Evolutionary conservation across 2,888 invertebrate genomes (phyloP), one percentile per base, ranked within the genome.

Genomic region (Microctonus aethiopoides): DNA sequence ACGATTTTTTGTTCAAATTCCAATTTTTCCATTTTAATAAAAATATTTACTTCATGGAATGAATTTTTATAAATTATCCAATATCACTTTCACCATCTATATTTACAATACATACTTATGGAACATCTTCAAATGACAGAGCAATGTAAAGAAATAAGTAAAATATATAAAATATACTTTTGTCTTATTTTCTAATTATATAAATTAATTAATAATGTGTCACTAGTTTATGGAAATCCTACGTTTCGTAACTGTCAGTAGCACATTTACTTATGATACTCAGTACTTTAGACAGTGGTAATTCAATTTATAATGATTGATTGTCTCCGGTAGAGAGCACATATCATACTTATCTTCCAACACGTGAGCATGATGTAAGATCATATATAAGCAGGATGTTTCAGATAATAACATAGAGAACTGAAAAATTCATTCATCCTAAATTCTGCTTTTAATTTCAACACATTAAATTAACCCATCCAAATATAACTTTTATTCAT

Each of bases 271-370:
- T 66, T 67, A 57, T 52, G 41, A 62, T 46, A 68, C 74, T 71
- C 64, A 54, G 64, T 16, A 67, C 46, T 64, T 59, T 7, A 56
- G 36, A 68, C 63, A 68, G 61, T 57, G n/a, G 69, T 75, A 74
- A 65, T 78, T 74, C 72, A 77, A 78, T 82, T 80, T 82, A 83
- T 82, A 83, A 66, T 66, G 54, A 72, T 69, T 71, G 54, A 72
- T 70, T 62, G 72, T 67, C 75, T 72, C 72, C 39, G 68, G 68
- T 22, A 59, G 57, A 24, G 32, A 57, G 29, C 59, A 46, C 34
- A 34, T 63, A 32, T 20, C 62, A 29, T 29, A 65, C 64, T 69
- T 69, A 69, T 69, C 69, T 63, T 39, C 16, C 22, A 29, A 41
- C 36, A 63, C 62, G 24, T 60, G 51, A 41, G 41, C 1, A 13